A percentile compares a stretch with the other conserved stretches of the same genome.
phyloP scores from a whole-genome alignment of 1,140 invertebrate species.

The Arion vulgaris region DNA sequence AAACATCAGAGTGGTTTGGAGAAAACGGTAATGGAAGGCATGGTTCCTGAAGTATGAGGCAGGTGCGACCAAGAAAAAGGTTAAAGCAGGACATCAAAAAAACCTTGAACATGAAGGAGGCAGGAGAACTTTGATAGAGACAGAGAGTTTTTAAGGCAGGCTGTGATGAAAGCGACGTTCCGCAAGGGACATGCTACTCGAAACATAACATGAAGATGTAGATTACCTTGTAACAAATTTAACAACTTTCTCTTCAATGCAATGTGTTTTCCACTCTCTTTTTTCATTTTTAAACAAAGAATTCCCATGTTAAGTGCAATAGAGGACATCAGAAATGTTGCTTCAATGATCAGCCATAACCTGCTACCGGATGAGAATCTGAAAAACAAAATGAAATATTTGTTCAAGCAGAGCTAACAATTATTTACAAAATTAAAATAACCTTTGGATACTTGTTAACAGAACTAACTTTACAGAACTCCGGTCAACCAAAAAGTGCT shows the following conservation, averaged over 20 bases:
- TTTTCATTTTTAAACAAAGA: conserved; percentile 15
- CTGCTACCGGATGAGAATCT: neutral
- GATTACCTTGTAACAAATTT: conserved; percentile 23
- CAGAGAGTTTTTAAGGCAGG: no score
- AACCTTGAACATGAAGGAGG: no score
- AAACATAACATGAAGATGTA: no score
- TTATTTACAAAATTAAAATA: neutral
- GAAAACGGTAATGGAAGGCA: no score
- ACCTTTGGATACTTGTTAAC: neutral
- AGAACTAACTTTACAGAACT: neutral
- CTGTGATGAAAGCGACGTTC: no score
- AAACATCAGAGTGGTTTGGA: no score
- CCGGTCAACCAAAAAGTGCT: neutral
- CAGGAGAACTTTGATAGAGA: no score
- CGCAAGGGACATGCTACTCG: no score
- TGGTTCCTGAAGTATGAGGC: no score
- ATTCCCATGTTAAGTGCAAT: neutral
- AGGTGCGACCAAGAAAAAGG: no score
- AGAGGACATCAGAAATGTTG: neutral
- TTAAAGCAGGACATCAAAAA: no score
- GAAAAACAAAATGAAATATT: neutral
- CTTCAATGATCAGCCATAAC: neutral
- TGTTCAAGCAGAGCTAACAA: neutral
- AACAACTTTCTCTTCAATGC: conserved; percentile 17
- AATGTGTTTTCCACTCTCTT: neutral